These are phyloP conservation scores for Atherinomorus stipes DNA, from an alignment of 2,113 vertebrate genomes.

Conservation along the genomic window DNA sequence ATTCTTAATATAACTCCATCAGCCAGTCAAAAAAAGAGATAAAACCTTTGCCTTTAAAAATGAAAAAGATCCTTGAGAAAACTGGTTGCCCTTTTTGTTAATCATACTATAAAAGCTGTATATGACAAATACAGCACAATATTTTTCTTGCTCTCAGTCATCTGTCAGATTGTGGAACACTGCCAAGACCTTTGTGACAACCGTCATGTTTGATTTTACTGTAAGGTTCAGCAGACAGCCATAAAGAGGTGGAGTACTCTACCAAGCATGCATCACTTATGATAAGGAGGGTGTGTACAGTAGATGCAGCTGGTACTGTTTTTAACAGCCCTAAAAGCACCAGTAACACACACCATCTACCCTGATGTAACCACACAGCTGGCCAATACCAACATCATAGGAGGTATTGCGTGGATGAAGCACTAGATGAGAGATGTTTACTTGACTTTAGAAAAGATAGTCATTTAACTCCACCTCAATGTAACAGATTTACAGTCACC, in stretches of 20 bases:
- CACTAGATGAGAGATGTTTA: conserved; percentile 47
- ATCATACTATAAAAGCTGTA: conserved; percentile 10
- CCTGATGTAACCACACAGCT: conserved; percentile 55
- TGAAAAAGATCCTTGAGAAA: background rate
- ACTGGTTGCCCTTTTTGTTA: background rate
- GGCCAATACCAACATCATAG: conserved; percentile 41
- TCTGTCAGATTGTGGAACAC: conserved; percentile 31
- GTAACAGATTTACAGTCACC: conserved; percentile 57
- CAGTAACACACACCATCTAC: conserved; percentile 56
- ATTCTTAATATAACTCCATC: conserved; percentile 39
- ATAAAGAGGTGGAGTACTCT: conserved; percentile 19
- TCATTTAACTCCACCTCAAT: conserved; percentile 61
- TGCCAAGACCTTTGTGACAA: conserved; percentile 34
- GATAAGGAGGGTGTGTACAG: conserved; percentile 40
- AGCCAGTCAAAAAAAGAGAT: conserved; percentile 5
- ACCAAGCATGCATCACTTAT: conserved; percentile 25
- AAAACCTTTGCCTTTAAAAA: conserved; percentile 30
- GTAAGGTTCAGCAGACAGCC: conserved; percentile 34
- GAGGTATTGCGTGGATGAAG: conserved; percentile 62
- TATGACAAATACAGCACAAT: conserved; percentile 14
- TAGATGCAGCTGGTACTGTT: conserved; percentile 54
- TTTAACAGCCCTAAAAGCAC: conserved; percentile 50
- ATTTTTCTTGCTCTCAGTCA: conserved; percentile 32
- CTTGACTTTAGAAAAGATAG: conserved; percentile 61
- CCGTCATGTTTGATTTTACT: conserved; percentile 34